Evolutionary conservation across 2,797 vertebrate species (phyloP), one percentile per base, ranked within the genome.

Genomic region (Anguilla anguilla): DNA sequence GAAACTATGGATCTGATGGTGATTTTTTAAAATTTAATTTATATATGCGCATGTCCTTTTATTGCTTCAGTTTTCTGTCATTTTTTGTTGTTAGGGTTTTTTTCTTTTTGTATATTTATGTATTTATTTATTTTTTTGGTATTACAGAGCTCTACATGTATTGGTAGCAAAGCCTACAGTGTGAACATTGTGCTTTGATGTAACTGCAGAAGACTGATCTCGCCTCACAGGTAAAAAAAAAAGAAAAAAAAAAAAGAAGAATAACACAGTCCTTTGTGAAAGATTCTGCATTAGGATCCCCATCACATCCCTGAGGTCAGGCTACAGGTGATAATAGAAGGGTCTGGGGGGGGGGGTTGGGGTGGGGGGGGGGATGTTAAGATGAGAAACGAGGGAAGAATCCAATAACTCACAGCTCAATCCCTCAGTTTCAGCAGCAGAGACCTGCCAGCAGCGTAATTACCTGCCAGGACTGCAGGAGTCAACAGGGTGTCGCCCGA

Each of bases 401-500:
- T 35, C 74, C 35, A 43, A 79, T 19, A 19, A 7, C 74, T 46
- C 74, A 46, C 22, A 46, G 39, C 74, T 79, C 74, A 79, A 79
- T 79, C 39, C 35, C 17, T 39, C 74, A 79, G 64, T 49, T 15
- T 11, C 2, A 74, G 74, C 13, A 31, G 59, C 57, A 28, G 49
- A 25, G 51, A 61, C 39, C 31, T 39, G 35, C 11, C 83, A 84
- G 39, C 83, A 17, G 22, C 22, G 35, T 59, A 49, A 81, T 46
- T 43, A 31, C 25, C 51, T 35, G 13, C 22, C 49, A 46, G 3
- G n/a, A 61, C 57, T 59, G 46, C 55, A 89, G 93, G 92, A 90
- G 91, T 90, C 88, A 93, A 94, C 94, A 93, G 91, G 93, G 90
- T 92, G 90, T 92, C 90, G 92, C 90, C 92, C 86, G 89, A 64